A percentile compares a stretch with the other conserved stretches of the same genome.
Conservation (phyloP, 2,113 vertebrate species). For the Ovis aries region ARS-UI_Ramb_v3.0 NC_056065.1:44939501-44940000, state of each 20-base stretch:
- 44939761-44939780: not conserved
- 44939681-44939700: not conserved
- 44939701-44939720: not conserved
- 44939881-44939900: not conserved
- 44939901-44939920: not conserved
- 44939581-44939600: not conserved
- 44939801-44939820: not conserved
- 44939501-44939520: not conserved
- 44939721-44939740: not conserved
- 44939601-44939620: not conserved
- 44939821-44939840: not conserved
- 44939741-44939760: not conserved
- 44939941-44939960: not conserved
- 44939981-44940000: not conserved
- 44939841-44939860: not conserved
- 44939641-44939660: not conserved
- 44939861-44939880: not conserved
- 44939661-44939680: accelerated
- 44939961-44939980: not conserved
- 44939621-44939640: not conserved
- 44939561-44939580: not conserved
- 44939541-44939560: not conserved
- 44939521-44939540: not conserved
- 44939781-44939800: not conserved
- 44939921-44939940: not conserved